phyloP scores from a whole-genome alignment of 2,888 invertebrate genomes.

The Clanis bilineata region DNA sequence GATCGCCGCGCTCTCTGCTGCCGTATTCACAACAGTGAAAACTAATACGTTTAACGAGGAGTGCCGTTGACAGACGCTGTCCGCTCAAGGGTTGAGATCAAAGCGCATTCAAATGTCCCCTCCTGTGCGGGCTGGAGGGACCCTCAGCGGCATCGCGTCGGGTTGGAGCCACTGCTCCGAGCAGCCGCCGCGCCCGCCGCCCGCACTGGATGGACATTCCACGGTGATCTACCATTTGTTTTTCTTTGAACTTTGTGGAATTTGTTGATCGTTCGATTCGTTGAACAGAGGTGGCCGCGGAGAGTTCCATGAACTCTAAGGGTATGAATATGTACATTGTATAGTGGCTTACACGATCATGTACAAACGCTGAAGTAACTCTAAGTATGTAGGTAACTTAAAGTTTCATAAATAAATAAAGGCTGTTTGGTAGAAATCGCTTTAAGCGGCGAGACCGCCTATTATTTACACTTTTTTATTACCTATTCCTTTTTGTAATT shows the following conservation, averaged over 20 bases:
- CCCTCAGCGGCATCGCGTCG: conserved; percentile 19
- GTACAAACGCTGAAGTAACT: no score
- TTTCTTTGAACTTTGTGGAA: conserved; percentile 8
- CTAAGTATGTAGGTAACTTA: no score
- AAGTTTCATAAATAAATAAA: no score
- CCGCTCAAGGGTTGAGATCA: conserved; percentile 31
- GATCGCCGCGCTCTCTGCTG: no score
- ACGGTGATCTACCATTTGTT: background rate
- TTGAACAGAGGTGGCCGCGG: background rate
- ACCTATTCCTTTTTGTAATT: no score
- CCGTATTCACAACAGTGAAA: background rate
- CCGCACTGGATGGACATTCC: no score
- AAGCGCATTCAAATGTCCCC: conserved; percentile 36
- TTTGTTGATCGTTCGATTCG: background rate
- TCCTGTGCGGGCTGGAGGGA: background rate
- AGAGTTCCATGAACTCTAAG: no score
- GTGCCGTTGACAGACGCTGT: conserved; percentile 26
- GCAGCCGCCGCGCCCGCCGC: no score
- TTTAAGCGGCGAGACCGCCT: no score
- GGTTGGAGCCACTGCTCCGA: background rate
- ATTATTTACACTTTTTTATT: no score
- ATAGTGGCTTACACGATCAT: background rate
- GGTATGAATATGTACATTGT: background rate
- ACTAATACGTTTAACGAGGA: conserved; percentile 6
- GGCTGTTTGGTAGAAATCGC: no score